Conservation (phyloP, 2,888 invertebrate species). For the Trachelus troglodyta region DNA sequence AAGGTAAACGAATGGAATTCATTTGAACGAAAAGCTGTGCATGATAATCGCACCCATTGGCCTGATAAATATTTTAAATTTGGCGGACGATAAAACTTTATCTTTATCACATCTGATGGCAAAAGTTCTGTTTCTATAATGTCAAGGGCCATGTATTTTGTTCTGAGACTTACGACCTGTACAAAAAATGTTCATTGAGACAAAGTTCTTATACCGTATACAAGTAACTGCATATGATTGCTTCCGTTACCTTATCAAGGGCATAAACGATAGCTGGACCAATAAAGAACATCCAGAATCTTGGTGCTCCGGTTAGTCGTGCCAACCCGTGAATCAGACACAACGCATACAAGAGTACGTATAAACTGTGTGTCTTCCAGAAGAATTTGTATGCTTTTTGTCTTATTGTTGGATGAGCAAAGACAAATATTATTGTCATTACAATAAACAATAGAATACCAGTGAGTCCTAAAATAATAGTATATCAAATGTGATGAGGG, state of each 20-base stretch:
- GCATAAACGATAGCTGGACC: constrained; percentile 91
- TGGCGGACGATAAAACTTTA: constrained; percentile 94
- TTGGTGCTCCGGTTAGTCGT: constrained; percentile 87
- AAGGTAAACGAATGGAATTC: constrained; percentile 97
- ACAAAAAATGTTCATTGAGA: constrained; percentile 24
- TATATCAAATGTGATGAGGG: background rate
- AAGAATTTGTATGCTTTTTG: constrained; percentile 96
- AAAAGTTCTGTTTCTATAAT: constrained; percentile 93
- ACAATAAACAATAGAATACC: constrained; percentile 89
- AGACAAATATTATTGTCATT: constrained; percentile 96
- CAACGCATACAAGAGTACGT: constrained; percentile 86
- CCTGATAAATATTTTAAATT: constrained; percentile 94
- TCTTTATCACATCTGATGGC: constrained; percentile 94
- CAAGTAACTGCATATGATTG: background rate
- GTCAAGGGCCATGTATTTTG: constrained; percentile 91
- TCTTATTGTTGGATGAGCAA: constrained; percentile 92
- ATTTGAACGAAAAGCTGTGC: constrained; percentile 87
- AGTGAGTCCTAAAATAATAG: constrained; percentile 75
- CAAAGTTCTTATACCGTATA: background rate
- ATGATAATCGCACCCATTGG: constrained; percentile 94
- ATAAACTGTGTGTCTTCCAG: constrained; percentile 93
- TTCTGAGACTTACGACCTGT: constrained; percentile 89
- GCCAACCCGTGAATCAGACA: constrained; percentile 92
- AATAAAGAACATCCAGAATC: constrained; percentile 95
- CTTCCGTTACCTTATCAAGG: constrained; percentile 79